These are phyloP conservation scores for Brachystomella parvula DNA, from an alignment of 1,140 invertebrate genomes.

Conservation along the genomic window DNA sequence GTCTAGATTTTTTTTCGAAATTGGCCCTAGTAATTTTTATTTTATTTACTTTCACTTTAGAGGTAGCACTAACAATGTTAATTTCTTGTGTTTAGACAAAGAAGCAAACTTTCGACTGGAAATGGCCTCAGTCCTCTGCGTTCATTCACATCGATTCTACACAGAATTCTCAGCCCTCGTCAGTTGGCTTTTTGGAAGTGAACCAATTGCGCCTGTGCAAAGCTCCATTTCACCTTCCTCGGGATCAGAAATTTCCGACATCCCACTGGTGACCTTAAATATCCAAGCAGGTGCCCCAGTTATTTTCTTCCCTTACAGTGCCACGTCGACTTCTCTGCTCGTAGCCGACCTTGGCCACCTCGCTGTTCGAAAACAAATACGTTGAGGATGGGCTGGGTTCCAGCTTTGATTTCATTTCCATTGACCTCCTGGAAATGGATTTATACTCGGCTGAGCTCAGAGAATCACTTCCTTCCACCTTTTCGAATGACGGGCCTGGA, in stretches of 20 bases:
- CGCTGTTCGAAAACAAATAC: conserved; percentile 66
- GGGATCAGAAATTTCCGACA: conserved; percentile 11
- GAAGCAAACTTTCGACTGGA: conserved; percentile 71
- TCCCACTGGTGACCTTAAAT: conserved; percentile 51
- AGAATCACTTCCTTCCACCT: neutral
- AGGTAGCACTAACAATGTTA: no score
- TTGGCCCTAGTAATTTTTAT: no score
- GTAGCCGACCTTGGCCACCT: conserved; percentile 74
- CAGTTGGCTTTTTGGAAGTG: conserved; percentile 38
- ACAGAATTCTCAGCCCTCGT: conserved; percentile 60
- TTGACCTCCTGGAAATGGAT: conserved; percentile 74
- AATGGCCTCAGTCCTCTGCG: conserved; percentile 81
- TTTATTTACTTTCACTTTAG: no score
- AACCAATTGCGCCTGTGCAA: neutral
- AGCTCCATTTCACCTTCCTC: neutral
- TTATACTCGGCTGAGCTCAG: conserved; percentile 58
- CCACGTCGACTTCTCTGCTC: conserved; percentile 66
- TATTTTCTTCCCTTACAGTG: conserved; percentile 76
- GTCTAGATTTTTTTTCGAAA: no score
- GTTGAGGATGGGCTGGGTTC: conserved; percentile 9
- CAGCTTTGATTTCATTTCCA: conserved; percentile 41
- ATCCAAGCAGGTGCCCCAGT: conserved; percentile 69
- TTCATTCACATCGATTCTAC: conserved; percentile 90
- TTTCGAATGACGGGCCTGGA: neutral
- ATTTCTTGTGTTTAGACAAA: conserved; percentile 45